phyloP scores from a whole-genome alignment of 2,797 vertebrate genomes.

The Odontamblyopus lacepedii region DNA sequence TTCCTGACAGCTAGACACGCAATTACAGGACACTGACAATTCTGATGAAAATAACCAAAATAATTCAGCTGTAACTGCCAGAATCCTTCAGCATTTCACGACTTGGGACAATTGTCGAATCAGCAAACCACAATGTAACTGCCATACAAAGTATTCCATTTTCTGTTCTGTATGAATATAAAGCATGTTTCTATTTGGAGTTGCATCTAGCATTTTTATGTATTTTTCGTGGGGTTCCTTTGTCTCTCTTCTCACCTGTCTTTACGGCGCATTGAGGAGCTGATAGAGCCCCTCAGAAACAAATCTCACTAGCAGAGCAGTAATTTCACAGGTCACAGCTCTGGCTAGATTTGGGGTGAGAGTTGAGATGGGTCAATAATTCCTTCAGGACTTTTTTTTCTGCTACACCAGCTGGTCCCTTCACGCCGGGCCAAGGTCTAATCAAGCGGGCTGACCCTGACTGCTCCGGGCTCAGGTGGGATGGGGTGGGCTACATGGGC shows the following conservation, averaged over 20 bases:
- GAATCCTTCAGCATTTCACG: conserved; percentile 22
- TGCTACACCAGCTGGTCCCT: conserved; percentile 70
- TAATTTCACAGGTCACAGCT: conserved; percentile 81
- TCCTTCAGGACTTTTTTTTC: conserved; percentile 68
- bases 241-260: conserved; percentile 53
- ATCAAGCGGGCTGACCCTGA: conserved; percentile 66
- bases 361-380: conserved; percentile 75
- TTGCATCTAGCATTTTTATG: conserved; percentile 11
- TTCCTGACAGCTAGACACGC: conserved; percentile 47
- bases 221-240: conserved; percentile 23
- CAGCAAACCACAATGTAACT: conserved; percentile 19
- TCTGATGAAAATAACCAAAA: conserved; percentile 27
- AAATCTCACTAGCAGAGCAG: conserved; percentile 67
- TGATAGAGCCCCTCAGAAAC: conserved; percentile 73
- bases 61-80: conserved; percentile 41
- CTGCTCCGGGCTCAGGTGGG: conserved; percentile 65
- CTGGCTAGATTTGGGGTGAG: conserved; percentile 62
- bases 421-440: conserved; percentile 57
- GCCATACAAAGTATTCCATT: conserved; percentile 16
- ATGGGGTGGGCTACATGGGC: conserved; percentile 44
- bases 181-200: conserved; percentile 13
- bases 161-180: conserved; percentile 16
- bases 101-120: conserved; percentile 27
- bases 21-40: conserved; percentile 48
- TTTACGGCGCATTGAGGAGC: conserved; percentile 70